phyloP scores from a whole-genome alignment of 2,888 invertebrate species.

The Zygaena filipendulae region DNA sequence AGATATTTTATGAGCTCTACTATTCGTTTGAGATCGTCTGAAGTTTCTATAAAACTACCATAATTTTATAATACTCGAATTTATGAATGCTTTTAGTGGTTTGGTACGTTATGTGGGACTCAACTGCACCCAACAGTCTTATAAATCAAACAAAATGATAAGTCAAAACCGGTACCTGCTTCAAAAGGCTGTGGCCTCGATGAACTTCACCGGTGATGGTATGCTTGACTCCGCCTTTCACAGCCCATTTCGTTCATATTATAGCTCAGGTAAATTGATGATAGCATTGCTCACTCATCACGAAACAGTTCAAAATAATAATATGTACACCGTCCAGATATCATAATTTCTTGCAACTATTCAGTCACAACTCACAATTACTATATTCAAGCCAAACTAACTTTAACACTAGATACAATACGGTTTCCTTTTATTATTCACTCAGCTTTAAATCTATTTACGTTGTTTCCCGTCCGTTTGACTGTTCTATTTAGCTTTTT shows the following conservation, averaged over 20 bases:
- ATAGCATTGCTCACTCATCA: constrained; percentile 30
- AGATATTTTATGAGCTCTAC: no score
- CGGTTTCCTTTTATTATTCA: constrained; percentile 24
- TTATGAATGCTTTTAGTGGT: no score
- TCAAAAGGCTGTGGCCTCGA: constrained; percentile 57
- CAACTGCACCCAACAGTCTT: constrained; percentile 31
- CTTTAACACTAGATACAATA: constrained; percentile 30
- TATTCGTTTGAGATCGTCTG: no score
- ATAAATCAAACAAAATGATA: constrained; percentile 66
- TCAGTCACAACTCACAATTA: constrained; percentile 27
- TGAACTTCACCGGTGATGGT: constrained; percentile 46
- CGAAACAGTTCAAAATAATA: constrained; percentile 29
- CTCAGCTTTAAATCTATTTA: constrained; percentile 19
- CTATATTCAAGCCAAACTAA: constrained; percentile 30
- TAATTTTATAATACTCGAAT: no score
- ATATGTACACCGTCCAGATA: constrained; percentile 28
- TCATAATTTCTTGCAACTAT: constrained; percentile 36
- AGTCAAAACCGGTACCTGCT: constrained; percentile 66
- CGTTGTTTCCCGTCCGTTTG: constrained; percentile 30
- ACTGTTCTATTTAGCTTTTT: constrained; percentile 11
- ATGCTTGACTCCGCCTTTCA: constrained; percentile 41
- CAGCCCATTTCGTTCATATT: constrained; percentile 57
- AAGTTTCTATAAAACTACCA: no score
- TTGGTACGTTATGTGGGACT: no score
- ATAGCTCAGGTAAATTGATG: constrained; percentile 18